phyloP scores from a whole-genome alignment of 1,140 invertebrate genomes.

The Theocolax elegans region DNA sequence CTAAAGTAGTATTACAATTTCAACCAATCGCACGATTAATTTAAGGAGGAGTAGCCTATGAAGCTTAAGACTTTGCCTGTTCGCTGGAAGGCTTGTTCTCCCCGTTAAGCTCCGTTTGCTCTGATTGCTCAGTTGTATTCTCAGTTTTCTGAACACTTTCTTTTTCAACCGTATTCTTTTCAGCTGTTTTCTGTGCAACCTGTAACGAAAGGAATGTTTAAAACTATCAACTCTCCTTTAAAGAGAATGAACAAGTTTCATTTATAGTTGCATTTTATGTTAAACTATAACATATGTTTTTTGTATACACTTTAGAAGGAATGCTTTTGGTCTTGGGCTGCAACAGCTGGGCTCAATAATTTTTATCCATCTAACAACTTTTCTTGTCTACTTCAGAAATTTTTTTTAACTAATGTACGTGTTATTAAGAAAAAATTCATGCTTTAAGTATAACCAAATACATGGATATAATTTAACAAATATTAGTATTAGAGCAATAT shows the following conservation, averaged over 20 bases:
- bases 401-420: slow-evolving; percentile 31
- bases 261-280: slow-evolving; percentile 27
- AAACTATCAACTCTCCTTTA: slow-evolving; percentile 24
- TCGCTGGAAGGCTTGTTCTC: slow-evolving; percentile 63
- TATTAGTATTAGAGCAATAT: background rate
- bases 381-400: background rate
- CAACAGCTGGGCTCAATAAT: slow-evolving; percentile 34
- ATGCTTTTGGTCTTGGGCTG: slow-evolving; percentile 29
- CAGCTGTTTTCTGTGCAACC: slow-evolving; percentile 60
- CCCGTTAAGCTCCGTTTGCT: slow-evolving; percentile 59
- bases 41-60: slow-evolving; percentile 59
- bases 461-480: slow-evolving; percentile 4
- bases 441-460: background rate
- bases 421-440: too few relatives aligned
- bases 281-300: slow-evolving; percentile 29
- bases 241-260: slow-evolving; percentile 19
- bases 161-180: slow-evolving; percentile 58
- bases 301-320: slow-evolving; percentile 18
- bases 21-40: slow-evolving; percentile 39
- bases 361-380: slow-evolving; percentile 27
- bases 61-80: slow-evolving; percentile 65
- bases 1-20: slow-evolving; percentile 33
- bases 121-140: slow-evolving; percentile 57
- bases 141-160: slow-evolving; percentile 62
- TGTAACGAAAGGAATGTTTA: slow-evolving; percentile 51